These are phyloP conservation scores for Coptodon bakossiorum DNA, from an alignment of 2,113 vertebrate species.

Conservation along the genomic window DNA sequence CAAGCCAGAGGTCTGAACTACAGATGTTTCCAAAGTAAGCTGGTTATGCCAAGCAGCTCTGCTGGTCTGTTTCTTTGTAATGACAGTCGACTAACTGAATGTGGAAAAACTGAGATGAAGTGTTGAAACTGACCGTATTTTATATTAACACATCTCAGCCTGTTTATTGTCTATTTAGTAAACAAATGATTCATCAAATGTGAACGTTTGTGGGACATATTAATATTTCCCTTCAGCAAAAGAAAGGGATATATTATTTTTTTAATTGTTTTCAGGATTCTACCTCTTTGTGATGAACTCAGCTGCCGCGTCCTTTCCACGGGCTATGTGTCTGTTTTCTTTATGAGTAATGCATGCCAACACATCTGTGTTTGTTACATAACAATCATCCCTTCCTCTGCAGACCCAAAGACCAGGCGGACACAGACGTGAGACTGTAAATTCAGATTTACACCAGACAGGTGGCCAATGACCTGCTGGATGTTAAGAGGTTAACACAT, in stretches of 20 bases:
- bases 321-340: not conserved
- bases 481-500: not conserved
- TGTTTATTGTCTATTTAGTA: not conserved
- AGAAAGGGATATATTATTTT: fast-evolving
- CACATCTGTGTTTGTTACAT: not conserved
- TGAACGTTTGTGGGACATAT: not conserved
- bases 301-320: not conserved
- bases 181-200: not conserved
- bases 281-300: not conserved
- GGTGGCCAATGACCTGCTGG: not conserved
- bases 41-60: not conserved
- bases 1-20: not conserved
- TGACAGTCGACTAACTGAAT: not conserved
- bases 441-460: not conserved
- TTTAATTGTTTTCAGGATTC: not conserved
- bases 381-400: not conserved
- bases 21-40: not conserved
- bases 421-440: fast-evolving
- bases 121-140: not conserved
- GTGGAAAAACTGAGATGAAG: not conserved
- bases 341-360: not conserved
- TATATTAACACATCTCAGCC: not conserved
- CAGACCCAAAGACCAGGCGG: not conserved
- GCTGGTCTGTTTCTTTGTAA: not conserved
- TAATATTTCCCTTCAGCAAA: fast-evolving